A percentile compares a stretch with the other conserved stretches of the same genome.
phyloP scores from a whole-genome alignment of 2,113 vertebrate species.

The Meriones unguiculatus region DNA sequence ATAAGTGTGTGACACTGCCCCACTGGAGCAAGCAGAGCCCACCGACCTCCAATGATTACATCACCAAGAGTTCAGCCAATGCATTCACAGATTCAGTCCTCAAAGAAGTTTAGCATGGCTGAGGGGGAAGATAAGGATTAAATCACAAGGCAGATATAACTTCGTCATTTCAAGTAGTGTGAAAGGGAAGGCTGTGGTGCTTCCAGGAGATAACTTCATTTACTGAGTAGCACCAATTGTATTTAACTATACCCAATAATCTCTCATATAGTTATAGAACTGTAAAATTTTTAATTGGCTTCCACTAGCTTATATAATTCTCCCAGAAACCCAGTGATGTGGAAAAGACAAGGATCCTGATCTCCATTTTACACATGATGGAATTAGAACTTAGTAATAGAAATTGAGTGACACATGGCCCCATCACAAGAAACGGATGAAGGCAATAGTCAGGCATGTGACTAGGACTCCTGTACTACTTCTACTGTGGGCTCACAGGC shows the following conservation, averaged over 20 bases:
- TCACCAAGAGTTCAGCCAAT: neutral
- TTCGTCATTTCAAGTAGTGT: neutral
- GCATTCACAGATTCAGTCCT: neutral
- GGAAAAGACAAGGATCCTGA: constrained; percentile 39
- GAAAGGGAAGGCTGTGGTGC: neutral
- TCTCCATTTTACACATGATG: constrained; percentile 41
- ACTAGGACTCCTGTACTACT: too few species aligned
- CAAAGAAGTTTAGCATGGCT: neutral
- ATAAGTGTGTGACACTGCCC: neutral
- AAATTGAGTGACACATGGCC: neutral
- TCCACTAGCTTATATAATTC: constrained; percentile 56
- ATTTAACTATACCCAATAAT: constrained; percentile 48
- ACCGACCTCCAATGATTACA: neutral
- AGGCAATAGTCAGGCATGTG: neutral
- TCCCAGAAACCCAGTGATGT: constrained; percentile 53
- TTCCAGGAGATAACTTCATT: constrained; percentile 56
- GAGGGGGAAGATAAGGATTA: neutral
- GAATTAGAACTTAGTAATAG: neutral
- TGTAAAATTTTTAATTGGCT: constrained; percentile 66
- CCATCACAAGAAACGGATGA: neutral
- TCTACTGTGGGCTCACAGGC: neutral
- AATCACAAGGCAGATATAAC: neutral
- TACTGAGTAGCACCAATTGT: constrained; percentile 22
- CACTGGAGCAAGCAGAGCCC: neutral
- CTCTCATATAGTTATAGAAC: constrained; percentile 62